Evolutionary conservation across 2,113 vertebrate species (phyloP), one percentile per base, ranked within the genome.

Genomic region (Protomyctophum bolini): DNA sequence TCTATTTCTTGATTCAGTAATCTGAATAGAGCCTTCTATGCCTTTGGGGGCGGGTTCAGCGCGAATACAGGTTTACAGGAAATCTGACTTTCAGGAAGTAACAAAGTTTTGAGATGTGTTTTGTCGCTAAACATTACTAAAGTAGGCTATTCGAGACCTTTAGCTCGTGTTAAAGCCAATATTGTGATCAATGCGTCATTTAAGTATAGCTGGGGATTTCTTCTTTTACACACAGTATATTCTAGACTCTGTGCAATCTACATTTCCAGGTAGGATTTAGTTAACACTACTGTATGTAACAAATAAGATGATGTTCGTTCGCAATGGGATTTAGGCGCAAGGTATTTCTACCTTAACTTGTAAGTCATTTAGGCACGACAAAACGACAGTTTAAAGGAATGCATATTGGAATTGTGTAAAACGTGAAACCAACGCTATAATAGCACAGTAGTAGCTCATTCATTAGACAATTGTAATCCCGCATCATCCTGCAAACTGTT

Each of bases 1-100:
- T 1, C 2, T 1, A 21, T 1, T 21, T 21, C 21, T 21, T 21
- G 21, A 21, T 21, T 21, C 21, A 21, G 21, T 21, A 21, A 21
- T 21, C 21, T 21, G 21, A 21, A 21, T 21, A 21, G 21, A 21
- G 33, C 33, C 33, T 4, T 1, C 33, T 41, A 41, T 41, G 33
- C 5, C 33, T 41, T 41, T 41, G 3, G 33, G 33, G 87, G 90
- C 83, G 88, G 82, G 52, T 0, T 66, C 10, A 49, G 1, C 8
- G 2, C 12, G 3, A 11, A 10, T 49, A 57, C 83, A 81, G 79
- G 69, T 85, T 92, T 87, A 88, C 90, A 91, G 91, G 91, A 92
- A 92, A 79, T 63, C 54, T 59, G 70, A 83, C 41, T 33, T 87
- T 80, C 86, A 92, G 91, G 91, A 92, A 92, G 91, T 90, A 71